These are phyloP conservation scores for Dolichallabes microphthalmus DNA, from an alignment of 2,113 vertebrate species.

Conservation along the genomic window DNA sequence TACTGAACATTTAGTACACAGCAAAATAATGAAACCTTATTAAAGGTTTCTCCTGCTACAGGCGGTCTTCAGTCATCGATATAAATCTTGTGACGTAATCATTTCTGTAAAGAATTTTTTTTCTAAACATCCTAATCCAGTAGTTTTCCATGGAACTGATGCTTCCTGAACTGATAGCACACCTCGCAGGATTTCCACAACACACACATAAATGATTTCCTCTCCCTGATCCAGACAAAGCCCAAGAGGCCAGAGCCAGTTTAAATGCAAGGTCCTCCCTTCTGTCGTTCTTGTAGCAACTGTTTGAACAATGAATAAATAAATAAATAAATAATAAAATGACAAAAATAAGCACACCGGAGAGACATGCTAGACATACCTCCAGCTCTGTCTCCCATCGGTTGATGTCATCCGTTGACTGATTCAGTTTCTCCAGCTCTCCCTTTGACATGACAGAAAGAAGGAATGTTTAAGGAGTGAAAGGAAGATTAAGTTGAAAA, in stretches of 20 bases:
- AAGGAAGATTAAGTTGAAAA: not conserved
- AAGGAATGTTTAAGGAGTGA: conserved; percentile 2
- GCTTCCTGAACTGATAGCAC: conserved; percentile 24
- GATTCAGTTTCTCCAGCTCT: conserved; percentile 95
- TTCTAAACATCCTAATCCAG: not conserved
- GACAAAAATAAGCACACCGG: not conserved
- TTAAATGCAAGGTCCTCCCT: not conserved
- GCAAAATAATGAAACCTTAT: not conserved
- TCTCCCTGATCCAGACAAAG: not conserved
- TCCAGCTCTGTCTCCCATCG: conserved; percentile 92
- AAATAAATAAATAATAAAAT: not conserved
- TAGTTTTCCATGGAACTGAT: not conserved
- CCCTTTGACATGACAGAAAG: conserved; percentile 75
- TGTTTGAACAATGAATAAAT: not conserved
- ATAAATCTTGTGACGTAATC: not conserved
- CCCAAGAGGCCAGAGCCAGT: not conserved
- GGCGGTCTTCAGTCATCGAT: not conserved
- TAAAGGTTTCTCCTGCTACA: not conserved
- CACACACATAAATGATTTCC: conserved; percentile 35
- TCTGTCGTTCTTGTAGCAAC: not conserved
- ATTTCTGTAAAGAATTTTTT: not conserved
- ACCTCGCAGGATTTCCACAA: conserved; percentile 14
- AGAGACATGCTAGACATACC: conserved; percentile 71
- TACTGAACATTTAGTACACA: not conserved
- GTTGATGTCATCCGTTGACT: conserved; percentile 96